Evolutionary conservation across 2,797 vertebrate genomes (phyloP).

Genomic region (Scleropages formosus): DNA sequence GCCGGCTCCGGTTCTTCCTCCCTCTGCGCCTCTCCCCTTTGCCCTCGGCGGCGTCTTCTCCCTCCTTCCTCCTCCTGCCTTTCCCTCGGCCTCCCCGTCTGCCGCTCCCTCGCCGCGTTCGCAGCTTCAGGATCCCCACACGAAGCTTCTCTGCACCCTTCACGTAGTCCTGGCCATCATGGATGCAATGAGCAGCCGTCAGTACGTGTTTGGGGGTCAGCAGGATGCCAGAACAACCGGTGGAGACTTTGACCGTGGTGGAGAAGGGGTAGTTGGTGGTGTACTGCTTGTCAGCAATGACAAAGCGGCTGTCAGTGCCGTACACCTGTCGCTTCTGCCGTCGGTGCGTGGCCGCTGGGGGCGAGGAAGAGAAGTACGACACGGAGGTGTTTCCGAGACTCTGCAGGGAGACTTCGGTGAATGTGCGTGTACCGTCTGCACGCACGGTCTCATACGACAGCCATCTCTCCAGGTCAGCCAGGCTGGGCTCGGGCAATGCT

Average conservation of each 20-base stretch:
- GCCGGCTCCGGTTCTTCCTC: conserved; percentile 32
- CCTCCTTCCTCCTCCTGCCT: conserved; percentile 20
- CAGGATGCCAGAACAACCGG: conserved; percentile 84
- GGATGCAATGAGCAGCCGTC: conserved; percentile 90
- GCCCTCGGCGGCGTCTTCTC: conserved; percentile 26
- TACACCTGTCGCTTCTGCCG: conserved; percentile 80
- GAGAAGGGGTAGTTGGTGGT: conserved; percentile 84
- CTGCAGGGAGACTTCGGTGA: conserved; percentile 73
- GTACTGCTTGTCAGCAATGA: conserved; percentile 82
- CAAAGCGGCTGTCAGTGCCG: conserved; percentile 84
- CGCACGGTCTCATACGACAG: conserved; percentile 87
- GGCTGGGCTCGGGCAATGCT: conserved; percentile 59
- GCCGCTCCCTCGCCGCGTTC: conserved; percentile 57
- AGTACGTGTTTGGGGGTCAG: conserved; percentile 82
- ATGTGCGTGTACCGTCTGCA: conserved; percentile 79
- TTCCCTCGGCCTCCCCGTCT: conserved; percentile 42
- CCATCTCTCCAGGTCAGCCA: conserved; percentile 72
- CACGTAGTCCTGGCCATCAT: conserved; percentile 79
- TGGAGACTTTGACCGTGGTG: conserved; percentile 84
- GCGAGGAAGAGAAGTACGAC: background rate
- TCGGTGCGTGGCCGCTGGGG: background rate
- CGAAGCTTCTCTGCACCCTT: conserved; percentile 68
- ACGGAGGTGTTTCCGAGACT: conserved; percentile 32
- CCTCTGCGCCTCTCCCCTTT: conserved; percentile 27
- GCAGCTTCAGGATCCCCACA: conserved; percentile 80